Percentiles rank a stretch among this genome's conserved stretches.
Evolutionary conservation across 2,113 vertebrate genomes (phyloP).

Genomic region (Zosterops japonicus): DNA sequence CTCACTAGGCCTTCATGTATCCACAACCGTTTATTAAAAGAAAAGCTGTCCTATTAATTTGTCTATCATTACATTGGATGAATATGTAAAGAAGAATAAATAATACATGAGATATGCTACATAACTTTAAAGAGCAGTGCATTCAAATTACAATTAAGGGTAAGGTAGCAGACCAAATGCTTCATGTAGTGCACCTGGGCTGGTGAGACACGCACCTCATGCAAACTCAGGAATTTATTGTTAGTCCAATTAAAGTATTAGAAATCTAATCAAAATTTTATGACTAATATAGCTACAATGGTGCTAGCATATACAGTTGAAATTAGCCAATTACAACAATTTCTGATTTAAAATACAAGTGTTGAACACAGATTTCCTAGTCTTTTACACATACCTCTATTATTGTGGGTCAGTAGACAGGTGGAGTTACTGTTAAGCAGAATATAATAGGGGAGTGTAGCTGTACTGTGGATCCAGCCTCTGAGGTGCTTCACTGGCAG

Average conservation of each 20-base stretch:
- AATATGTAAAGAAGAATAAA: neutral
- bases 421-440: neutral
- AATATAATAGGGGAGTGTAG: rapidly evolving
- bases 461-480: neutral
- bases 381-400: neutral
- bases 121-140: neutral
- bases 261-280: neutral
- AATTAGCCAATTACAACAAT: neutral
- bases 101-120: too few species aligned
- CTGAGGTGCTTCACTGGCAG: neutral
- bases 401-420: neutral
- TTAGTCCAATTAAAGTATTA: neutral
- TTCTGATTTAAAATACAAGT: neutral
- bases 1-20: neutral
- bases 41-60: neutral
- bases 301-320: rapidly evolving
- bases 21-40: neutral
- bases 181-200: neutral
- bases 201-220: neutral
- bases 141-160: neutral
- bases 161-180: neutral
- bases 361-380: neutral
- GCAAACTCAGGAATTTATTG: neutral
- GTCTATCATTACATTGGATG: neutral
- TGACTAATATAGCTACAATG: neutral